Percentiles rank a stretch among this genome's conserved stretches.
phyloP scores from a whole-genome alignment of 2,113 vertebrate species.

The Vireo altiloquus region DNA sequence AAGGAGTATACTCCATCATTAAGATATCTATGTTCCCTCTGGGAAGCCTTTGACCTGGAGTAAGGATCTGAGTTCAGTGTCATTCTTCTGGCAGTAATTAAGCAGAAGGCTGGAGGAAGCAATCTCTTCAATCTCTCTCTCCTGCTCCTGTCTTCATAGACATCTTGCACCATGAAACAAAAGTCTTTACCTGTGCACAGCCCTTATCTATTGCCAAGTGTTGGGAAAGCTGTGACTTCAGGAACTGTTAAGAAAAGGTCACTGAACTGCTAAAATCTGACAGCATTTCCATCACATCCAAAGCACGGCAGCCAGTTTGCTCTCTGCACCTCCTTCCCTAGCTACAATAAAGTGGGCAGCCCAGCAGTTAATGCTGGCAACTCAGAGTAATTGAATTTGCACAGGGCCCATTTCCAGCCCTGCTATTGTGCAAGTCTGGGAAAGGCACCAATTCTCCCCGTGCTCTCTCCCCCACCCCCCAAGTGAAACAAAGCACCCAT shows the following conservation, averaged over 20 bases:
- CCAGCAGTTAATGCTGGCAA: background rate
- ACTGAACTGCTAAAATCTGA: background rate
- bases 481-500: background rate
- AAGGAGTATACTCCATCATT: background rate
- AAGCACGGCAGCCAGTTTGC: background rate
- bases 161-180: background rate
- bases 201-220: background rate
- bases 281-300: background rate
- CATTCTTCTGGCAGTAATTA: background rate
- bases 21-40: background rate
- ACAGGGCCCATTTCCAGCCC: background rate
- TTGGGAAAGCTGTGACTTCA: background rate
- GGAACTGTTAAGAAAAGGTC: background rate
- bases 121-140: slow-evolving; percentile 4
- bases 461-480: background rate
- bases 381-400: background rate
- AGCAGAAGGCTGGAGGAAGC: background rate
- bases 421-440: slow-evolving; percentile 9
- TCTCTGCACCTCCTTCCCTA: background rate
- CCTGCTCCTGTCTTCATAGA: background rate
- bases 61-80: background rate
- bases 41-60: background rate
- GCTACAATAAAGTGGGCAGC: background rate
- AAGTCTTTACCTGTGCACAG: background rate
- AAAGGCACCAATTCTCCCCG: slow-evolving; percentile 17